Conservation (phyloP, 2,797 vertebrate genomes). For the Leptoclinus maculatus region DNA sequence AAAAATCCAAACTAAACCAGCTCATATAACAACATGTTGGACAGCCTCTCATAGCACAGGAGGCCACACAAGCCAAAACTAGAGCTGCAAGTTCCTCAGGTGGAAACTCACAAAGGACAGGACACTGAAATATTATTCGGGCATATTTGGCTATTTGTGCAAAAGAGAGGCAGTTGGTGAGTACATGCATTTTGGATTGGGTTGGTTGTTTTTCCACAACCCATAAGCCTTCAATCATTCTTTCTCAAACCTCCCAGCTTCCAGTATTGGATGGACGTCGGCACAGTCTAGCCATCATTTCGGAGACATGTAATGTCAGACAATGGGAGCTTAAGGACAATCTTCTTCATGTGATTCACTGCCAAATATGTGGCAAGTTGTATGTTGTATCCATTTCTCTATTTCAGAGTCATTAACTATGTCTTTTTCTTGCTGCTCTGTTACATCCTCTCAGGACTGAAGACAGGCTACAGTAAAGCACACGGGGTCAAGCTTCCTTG, state of each 20-base stretch:
- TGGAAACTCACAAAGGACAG: neutral
- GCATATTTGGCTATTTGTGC: neutral
- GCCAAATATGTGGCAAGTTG: conserved; percentile 2
- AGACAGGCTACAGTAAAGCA: conserved; percentile 26
- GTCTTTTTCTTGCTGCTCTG: conserved; percentile 1
- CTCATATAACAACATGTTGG: neutral
- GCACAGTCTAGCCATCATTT: neutral
- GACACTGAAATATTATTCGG: neutral
- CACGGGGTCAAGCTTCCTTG: conserved; percentile 30
- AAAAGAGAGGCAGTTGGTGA: neutral
- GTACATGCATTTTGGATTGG: neutral
- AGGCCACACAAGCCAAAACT: neutral
- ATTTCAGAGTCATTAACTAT: conserved; percentile 12
- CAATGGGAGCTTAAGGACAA: neutral
- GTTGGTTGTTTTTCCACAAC: neutral
- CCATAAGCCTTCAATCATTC: neutral
- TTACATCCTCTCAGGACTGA: conserved; percentile 26
- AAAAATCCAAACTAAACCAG: neutral
- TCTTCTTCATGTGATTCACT: conserved; percentile 11
- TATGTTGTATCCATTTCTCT: conserved; percentile 11
- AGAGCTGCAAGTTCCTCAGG: neutral
- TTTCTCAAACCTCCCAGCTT: neutral
- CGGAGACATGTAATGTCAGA: neutral
- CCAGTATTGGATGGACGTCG: neutral
- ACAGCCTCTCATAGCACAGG: neutral